phyloP scores from a whole-genome alignment of 2,113 vertebrate species.

The Octodon degus region DNA sequence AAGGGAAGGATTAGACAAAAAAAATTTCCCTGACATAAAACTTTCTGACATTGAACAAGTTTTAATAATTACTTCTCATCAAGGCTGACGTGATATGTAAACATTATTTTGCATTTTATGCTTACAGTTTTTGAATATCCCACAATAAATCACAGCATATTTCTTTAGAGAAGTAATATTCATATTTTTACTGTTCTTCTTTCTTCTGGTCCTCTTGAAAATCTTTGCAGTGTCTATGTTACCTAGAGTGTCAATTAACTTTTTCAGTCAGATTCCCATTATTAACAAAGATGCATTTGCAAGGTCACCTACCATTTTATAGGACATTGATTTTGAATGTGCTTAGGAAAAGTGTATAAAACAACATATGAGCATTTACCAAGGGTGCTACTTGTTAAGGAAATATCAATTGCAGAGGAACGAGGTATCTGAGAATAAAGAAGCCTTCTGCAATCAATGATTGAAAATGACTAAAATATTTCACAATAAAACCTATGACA shows the following conservation, averaged over 20 bases:
- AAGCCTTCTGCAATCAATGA: neutral
- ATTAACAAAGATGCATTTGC: constrained; percentile 17
- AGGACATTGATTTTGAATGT: constrained; percentile 35
- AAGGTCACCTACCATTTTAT: neutral
- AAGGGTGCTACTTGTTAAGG: neutral
- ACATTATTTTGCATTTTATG: constrained; percentile 45
- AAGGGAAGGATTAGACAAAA: constrained; percentile 15
- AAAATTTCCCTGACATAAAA: neutral
- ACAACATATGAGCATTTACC: neutral
- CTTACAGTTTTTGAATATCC: neutral
- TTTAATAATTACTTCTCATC: constrained; percentile 48
- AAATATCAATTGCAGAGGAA: constrained; percentile 35
- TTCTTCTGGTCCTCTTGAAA: neutral
- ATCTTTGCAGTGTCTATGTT: neutral
- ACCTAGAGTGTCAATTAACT: constrained; percentile 22
- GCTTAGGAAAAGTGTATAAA: neutral
- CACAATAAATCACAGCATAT: constrained; percentile 5
- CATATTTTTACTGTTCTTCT: constrained; percentile 43
- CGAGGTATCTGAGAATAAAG: neutral
- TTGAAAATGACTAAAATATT: neutral
- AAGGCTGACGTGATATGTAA: neutral
- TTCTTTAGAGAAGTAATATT: constrained; percentile 26
- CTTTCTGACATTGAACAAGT: constrained; percentile 7
- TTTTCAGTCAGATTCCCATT: constrained; percentile 21
- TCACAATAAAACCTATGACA: neutral